Evolutionary conservation across 2,113 vertebrate genomes (phyloP).

Genomic region (Numenius arquata): DNA sequence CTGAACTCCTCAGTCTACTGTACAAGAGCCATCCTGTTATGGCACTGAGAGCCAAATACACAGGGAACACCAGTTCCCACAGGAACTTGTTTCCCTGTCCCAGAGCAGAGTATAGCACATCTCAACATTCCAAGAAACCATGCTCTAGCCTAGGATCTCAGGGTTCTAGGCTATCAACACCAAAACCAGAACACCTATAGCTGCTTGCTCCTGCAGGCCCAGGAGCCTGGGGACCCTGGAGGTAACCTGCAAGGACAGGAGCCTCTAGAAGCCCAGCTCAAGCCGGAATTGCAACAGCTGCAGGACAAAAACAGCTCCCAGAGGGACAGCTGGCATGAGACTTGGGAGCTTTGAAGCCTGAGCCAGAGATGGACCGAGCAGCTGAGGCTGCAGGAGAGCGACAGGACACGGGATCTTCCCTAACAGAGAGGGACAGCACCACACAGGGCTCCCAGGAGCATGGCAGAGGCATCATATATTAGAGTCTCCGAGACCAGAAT

Average conservation of each 20-base stretch:
- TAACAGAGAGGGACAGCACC: background rate
- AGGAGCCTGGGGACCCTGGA: background rate
- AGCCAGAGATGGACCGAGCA: background rate
- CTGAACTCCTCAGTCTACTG: background rate
- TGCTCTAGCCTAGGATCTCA: background rate
- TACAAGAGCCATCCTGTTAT: background rate
- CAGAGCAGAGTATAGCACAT: background rate
- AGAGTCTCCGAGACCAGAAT: background rate
- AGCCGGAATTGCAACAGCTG: background rate
- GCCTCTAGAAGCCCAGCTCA: background rate
- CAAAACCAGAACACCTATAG: background rate
- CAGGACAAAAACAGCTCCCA: slow-evolving; percentile 18
- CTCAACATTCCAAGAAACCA: background rate
- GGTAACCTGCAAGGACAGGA: background rate
- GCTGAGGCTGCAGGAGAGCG: background rate
- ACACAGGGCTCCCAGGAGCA: background rate
- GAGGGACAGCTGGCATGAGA: background rate
- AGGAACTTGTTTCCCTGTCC: background rate
- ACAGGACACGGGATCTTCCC: background rate
- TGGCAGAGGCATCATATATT: background rate
- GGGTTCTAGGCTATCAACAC: background rate
- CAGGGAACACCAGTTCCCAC: background rate
- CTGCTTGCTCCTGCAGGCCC: background rate
- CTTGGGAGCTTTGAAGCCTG: background rate
- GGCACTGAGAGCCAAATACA: background rate